phyloP scores from a whole-genome alignment of 2,797 vertebrate species.

The Tinamus major region DNA sequence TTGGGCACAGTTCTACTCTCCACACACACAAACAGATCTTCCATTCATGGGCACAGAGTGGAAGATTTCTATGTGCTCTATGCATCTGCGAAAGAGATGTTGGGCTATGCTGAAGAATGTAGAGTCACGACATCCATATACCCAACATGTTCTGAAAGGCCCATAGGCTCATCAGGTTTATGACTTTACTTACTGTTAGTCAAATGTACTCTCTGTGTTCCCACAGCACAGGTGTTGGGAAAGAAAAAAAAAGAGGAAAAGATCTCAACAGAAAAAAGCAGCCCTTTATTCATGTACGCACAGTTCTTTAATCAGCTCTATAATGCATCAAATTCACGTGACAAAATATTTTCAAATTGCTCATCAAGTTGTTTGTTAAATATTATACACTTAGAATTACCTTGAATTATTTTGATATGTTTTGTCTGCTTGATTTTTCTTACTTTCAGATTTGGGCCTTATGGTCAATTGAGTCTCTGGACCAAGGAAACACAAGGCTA shows the following conservation, averaged over 20 bases:
- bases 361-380: constrained; percentile 1
- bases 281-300: not conserved
- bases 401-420: not conserved
- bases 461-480: not conserved
- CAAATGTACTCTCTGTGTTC: not conserved
- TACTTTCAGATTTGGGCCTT: not conserved
- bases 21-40: not conserved
- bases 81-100: not conserved
- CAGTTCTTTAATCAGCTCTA: not conserved
- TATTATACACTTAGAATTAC: not conserved
- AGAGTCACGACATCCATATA: not conserved
- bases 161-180: too few relatives aligned
- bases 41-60: not conserved
- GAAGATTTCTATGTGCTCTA: too few relatives aligned
- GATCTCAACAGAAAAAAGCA: fast-evolving
- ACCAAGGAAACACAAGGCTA: not conserved
- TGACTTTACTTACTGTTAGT: not conserved
- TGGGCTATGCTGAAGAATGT: not conserved
- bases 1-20: not conserved
- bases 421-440: not conserved
- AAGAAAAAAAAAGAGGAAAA: fast-evolving
- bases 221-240: not conserved
- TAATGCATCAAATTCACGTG: not conserved
- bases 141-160: not conserved
- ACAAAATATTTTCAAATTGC: constrained; percentile 26